Conservation (phyloP, 2,888 invertebrate genomes). For the Hydriomena furcata region DNA sequence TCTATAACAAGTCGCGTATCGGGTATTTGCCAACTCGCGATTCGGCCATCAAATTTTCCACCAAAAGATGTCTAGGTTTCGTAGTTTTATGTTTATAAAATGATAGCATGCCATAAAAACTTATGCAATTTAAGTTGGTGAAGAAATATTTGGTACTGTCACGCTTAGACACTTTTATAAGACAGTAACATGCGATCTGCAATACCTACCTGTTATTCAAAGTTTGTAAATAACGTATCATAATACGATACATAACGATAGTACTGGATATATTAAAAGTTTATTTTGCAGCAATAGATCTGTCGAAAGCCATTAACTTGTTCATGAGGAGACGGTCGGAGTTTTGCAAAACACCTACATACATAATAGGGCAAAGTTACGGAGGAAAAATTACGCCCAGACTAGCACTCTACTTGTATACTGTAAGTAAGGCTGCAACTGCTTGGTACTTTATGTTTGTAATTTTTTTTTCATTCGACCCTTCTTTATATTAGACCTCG, state of each 20-base stretch:
- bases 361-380: slow-evolving; percentile 94
- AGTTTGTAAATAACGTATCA: too few species aligned
- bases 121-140: slow-evolving; percentile 1
- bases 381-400: slow-evolving; percentile 93
- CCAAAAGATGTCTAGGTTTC: too few species aligned
- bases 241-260: too few species aligned
- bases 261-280: slow-evolving; percentile 9
- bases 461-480: too few species aligned
- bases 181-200: slow-evolving; percentile 17
- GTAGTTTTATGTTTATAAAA: too few species aligned
- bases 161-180: slow-evolving; percentile 11
- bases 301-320: slow-evolving; percentile 86
- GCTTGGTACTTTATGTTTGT: too few species aligned
- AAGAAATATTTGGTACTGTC: slow-evolving; percentile 1
- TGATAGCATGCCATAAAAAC: slow-evolving; percentile 7
- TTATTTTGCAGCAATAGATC: slow-evolving; percentile 85
- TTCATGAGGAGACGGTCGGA: slow-evolving; percentile 87
- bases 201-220: too few species aligned
- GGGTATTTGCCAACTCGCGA: too few species aligned
- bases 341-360: slow-evolving; percentile 89
- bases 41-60: too few species aligned
- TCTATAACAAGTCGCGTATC: too few species aligned
- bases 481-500: too few species aligned
- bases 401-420: slow-evolving; percentile 64
- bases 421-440: slow-evolving; percentile 47